These are phyloP conservation scores for Euwallacea fornicatus DNA, from an alignment of 1,140 invertebrate species.

Conservation along the genomic window DNA sequence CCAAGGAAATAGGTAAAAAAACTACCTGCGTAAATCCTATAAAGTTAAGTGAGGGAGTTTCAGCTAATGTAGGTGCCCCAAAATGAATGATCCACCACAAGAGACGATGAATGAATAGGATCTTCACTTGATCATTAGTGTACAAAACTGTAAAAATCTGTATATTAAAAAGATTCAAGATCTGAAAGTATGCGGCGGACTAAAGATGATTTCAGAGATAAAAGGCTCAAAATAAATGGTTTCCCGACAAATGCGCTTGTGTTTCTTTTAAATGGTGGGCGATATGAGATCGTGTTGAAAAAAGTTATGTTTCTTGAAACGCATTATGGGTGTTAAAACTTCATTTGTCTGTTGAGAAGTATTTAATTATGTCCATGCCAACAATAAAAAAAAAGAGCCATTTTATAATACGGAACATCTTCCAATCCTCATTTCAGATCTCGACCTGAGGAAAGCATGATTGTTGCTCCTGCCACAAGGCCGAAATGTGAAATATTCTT, in stretches of 20 bases:
- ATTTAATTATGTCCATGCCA: neutral
- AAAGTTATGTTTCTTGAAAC: neutral
- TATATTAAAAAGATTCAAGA: neutral
- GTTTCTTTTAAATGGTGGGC: conserved; percentile 3
- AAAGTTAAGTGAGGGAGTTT: too few relatives aligned
- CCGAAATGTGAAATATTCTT: conserved; percentile 3
- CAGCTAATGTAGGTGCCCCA: too few relatives aligned
- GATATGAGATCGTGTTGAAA: neutral
- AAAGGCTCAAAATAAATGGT: conserved; percentile 1
- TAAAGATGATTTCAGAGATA: conserved; percentile 3
- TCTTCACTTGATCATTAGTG: neutral
- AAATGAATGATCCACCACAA: too few relatives aligned
- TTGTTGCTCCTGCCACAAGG: neutral
- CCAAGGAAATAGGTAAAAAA: neutral
- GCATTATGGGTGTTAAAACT: conserved; percentile 1
- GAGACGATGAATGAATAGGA: too few relatives aligned
- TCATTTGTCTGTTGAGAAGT: neutral
- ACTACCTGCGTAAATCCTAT: too few relatives aligned
- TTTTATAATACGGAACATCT: too few relatives aligned
- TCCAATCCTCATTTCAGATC: too few relatives aligned
- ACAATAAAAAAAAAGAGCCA: too few relatives aligned
- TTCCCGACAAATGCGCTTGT: conserved; percentile 1
- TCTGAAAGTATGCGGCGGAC: neutral
- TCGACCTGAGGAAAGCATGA: too few relatives aligned
- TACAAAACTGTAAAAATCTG: neutral